Base-by-base conservation (phyloP, 2,797 vertebrate species). In the Fundulus diaphanus region DNA sequence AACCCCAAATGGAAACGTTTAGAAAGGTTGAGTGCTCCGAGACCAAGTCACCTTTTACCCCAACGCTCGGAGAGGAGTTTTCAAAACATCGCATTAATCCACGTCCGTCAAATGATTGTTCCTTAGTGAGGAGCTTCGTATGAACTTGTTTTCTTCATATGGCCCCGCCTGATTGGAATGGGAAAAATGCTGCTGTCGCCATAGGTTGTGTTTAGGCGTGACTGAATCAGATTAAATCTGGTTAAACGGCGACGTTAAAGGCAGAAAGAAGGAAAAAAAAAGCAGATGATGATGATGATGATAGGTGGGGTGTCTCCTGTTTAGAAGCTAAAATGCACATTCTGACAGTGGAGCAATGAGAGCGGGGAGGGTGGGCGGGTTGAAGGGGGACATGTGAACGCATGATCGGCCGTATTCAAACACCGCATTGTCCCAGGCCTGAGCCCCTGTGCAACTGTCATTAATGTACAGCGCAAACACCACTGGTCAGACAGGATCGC, bases 351-450 rank as follows among this genome's bases (percentile, higher is more conserved):
- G 85, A 82, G 84, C 79, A 71, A 9, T 76, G 82, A 72, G 44
- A 15, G 65, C 48, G 48, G 40, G 61, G 70, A 27, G 74, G 27
- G 68, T 65, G 35, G 75, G 66, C 42, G 76, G 74, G 3, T 11
- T 40, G 73, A 52, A n/a, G 8, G 44, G 42, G 5, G 31, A 54
- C 74, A 78, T 78, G 69, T 67, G 65, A 86, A 81, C 88, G 90
- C 88, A 91, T 88, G 80, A 92, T 89, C 84, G 49, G 75, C 76
- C 75, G 73, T 75, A 87, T 84, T 90, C 79, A 92, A 91, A 87
- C 85, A 79, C 29, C 18, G 67, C 73, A 87, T 89, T 90, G 88
- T 91, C 88, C 86, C 76, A 69, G 70, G 49, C 74, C 61, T 86
- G 80, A 82, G 74, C 81, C 69, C 49, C 72, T 88, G 83, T 75